Evolutionary conservation across 2,888 invertebrate species (phyloP).

Genomic region (Polymixis lichenea): DNA sequence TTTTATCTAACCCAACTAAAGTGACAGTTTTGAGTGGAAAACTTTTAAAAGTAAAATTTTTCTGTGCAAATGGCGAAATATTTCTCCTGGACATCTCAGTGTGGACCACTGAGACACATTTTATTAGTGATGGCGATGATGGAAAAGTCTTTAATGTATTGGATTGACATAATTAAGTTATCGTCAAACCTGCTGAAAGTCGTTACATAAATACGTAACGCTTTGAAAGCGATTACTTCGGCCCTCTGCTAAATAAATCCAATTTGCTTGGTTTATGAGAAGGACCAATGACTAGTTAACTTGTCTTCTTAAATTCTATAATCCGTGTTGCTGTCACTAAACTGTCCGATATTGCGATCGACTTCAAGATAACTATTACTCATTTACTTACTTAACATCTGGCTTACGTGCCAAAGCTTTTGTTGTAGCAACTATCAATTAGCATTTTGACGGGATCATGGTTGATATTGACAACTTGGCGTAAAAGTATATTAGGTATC

Average conservation of each 20-base stretch:
- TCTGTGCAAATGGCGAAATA: background rate
- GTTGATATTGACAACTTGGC: conserved; percentile 9
- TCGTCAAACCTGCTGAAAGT: background rate
- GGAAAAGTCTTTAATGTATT: background rate
- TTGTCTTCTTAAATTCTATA: conserved; percentile 6
- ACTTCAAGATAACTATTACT: conserved; percentile 40
- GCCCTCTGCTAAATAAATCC: background rate
- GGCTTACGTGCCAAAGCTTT: conserved; percentile 31
- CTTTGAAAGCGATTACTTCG: background rate
- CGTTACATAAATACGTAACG: background rate
- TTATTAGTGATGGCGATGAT: background rate
- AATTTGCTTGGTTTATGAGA: background rate
- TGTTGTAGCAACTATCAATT: conserved; percentile 18
- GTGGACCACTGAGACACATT: background rate
- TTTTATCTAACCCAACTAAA: background rate
- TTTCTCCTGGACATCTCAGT: background rate
- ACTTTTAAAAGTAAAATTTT: background rate
- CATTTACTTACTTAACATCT: conserved; percentile 42
- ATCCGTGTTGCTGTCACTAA: conserved; percentile 25
- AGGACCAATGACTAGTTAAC: background rate
- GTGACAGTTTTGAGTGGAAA: background rate
- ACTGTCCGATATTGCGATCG: conserved; percentile 19
- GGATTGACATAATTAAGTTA: background rate
- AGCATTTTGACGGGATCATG: conserved; percentile 29
- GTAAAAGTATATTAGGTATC: background rate